Conservation (phyloP, 2,888 invertebrate species). For the Neoitamus cyanurus region DNA sequence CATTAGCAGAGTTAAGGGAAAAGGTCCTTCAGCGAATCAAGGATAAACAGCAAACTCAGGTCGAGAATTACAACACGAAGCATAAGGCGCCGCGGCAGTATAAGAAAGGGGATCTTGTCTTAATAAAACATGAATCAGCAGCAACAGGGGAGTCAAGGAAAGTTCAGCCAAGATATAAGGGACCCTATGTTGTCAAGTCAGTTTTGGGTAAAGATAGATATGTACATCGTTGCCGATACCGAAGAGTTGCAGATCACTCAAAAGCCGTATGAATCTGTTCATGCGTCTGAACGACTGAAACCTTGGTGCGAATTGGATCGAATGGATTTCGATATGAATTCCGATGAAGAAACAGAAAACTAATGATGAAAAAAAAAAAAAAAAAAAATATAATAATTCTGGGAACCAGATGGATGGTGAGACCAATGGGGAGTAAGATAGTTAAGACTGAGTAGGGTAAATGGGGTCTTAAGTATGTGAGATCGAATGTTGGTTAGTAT, state of each 20-base stretch:
- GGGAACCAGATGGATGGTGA: no score
- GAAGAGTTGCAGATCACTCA: neutral
- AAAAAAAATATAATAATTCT: no score
- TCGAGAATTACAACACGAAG: neutral
- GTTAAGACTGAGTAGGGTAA: no score
- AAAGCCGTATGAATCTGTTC: neutral
- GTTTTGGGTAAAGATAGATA: neutral
- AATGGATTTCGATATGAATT: neutral
- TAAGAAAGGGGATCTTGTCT: neutral
- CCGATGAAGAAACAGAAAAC: no score
- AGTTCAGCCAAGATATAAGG: neutral
- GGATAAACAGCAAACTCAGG: neutral
- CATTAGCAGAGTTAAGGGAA: neutral
- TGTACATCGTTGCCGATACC: neutral
- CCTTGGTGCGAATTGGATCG: neutral
- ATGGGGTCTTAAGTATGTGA: no score
- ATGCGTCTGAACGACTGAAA: neutral
- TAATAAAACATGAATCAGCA: neutral
- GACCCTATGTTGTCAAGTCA: neutral
- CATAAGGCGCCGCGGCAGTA: neutral
- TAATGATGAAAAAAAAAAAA: no score
- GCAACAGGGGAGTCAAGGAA: constrained; percentile 1
- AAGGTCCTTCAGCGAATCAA: neutral
- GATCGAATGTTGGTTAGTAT: no score
- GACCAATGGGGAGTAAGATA: no score